Percentiles rank a stretch among this genome's conserved stretches.
Conservation (phyloP, 2,888 invertebrate genomes). For the Athalia circularis region DNA sequence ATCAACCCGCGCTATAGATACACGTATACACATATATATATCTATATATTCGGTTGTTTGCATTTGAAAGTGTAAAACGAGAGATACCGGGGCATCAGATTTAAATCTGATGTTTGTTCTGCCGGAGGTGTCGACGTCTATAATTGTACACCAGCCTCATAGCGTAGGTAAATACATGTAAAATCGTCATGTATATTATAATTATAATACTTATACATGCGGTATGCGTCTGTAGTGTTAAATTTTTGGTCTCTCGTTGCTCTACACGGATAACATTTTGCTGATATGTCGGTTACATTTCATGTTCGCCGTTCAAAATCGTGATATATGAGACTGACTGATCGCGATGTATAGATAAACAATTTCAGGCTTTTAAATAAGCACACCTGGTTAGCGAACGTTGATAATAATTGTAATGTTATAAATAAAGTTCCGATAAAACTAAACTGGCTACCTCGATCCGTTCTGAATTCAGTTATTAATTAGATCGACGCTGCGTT, state of each 20-base stretch:
- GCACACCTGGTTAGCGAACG: background rate
- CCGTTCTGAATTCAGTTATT: background rate
- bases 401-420: background rate
- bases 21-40: background rate
- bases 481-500: background rate
- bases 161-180: background rate
- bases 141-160: constrained; percentile 8
- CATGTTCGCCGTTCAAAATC: constrained; percentile 17
- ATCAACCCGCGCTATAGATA: too few species aligned
- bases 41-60: background rate
- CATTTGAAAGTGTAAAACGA: constrained; percentile 10
- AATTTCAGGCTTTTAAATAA: background rate
- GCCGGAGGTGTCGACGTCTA: constrained; percentile 26
- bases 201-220: too few species aligned
- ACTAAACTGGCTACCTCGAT: too few species aligned
- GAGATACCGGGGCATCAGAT: background rate
- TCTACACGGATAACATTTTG: background rate
- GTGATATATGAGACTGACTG: constrained; percentile 7
- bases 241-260: background rate
- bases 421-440: too few species aligned
- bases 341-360: background rate
- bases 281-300: background rate
- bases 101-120: constrained; percentile 25
- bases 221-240: background rate
- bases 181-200: too few species aligned